Percentiles rank a stretch among this genome's conserved stretches.
Evolutionary conservation across 2,888 invertebrate genomes (phyloP).

Genomic region (Eristalinus sepulchralis): DNA sequence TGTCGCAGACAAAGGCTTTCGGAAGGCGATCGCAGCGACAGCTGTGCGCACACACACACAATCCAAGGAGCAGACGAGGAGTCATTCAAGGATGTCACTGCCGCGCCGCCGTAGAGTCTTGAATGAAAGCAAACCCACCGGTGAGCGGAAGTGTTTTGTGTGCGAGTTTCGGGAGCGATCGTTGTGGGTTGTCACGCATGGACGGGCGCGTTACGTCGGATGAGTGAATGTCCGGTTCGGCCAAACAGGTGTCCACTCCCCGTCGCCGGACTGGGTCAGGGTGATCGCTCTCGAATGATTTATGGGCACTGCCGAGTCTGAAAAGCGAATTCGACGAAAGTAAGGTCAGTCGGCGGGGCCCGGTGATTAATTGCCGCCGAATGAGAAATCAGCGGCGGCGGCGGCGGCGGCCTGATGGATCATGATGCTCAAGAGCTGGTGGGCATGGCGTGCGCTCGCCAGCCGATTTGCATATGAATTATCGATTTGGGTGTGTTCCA

Average conservation of each 20-base stretch:
- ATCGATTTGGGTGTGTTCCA: constrained; percentile 19
- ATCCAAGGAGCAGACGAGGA: neutral
- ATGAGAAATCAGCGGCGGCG: neutral
- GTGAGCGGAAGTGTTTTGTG: constrained; percentile 35
- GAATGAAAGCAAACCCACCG: neutral
- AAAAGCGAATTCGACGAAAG: constrained; percentile 29
- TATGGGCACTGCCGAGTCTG: constrained; percentile 23
- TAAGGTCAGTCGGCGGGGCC: constrained; percentile 28
- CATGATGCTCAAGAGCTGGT: constrained; percentile 1
- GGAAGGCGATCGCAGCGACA: constrained; percentile 44
- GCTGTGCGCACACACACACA: constrained; percentile 35
- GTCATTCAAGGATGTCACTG: constrained; percentile 46
- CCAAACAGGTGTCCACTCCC: constrained; percentile 61
- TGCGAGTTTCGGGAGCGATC: constrained; percentile 28
- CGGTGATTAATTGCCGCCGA: constrained; percentile 19
- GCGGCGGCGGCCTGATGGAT: neutral
- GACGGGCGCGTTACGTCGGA: constrained; percentile 30
- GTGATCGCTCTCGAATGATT: constrained; percentile 56
- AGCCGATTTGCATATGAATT: constrained; percentile 9
- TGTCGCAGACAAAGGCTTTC: constrained; percentile 34
- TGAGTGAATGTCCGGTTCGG: constrained; percentile 66
- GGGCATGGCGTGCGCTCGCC: neutral
- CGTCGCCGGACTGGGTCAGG: constrained; percentile 51
- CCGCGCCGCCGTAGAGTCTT: neutral
- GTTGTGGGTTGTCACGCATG: constrained; percentile 50